These are phyloP conservation scores for Epinotia brunnichana DNA, from an alignment of 2,888 invertebrate genomes.

Conservation along the genomic window DNA sequence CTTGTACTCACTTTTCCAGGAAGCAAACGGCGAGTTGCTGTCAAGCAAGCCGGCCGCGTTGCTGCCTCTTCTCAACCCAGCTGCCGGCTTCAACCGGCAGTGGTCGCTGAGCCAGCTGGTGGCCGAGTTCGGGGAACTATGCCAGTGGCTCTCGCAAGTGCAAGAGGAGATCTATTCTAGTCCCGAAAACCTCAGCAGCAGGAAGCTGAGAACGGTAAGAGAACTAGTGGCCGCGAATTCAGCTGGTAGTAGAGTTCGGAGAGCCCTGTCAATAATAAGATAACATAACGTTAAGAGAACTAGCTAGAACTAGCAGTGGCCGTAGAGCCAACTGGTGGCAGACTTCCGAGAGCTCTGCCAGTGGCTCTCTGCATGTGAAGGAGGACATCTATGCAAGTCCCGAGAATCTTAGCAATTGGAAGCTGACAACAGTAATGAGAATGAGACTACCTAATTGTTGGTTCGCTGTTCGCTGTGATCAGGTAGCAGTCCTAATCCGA, in stretches of 20 bases:
- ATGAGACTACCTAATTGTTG: too few species aligned
- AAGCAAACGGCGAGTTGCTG: slow-evolving; percentile 89
- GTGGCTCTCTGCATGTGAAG: slow-evolving; percentile 90
- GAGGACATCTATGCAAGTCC: slow-evolving; percentile 90
- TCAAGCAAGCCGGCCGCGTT: slow-evolving; percentile 84
- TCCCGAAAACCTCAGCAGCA: slow-evolving; percentile 87
- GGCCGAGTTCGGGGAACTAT: slow-evolving; percentile 91
- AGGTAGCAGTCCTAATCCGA: too few species aligned
- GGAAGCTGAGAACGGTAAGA: slow-evolving; percentile 87
- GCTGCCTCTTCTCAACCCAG: slow-evolving; percentile 68
- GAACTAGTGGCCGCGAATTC: slow-evolving; percentile 88
- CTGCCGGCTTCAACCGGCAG: slow-evolving; percentile 77
- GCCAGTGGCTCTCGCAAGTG: slow-evolving; percentile 91
- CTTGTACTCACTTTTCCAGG: slow-evolving; percentile 76
- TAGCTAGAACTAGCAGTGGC: too few species aligned
- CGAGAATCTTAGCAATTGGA: slow-evolving; percentile 87
- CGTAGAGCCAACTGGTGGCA: too few species aligned
- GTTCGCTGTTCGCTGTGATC: too few species aligned
- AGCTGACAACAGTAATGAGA: slow-evolving; percentile 87
- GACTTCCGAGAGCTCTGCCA: too few species aligned
- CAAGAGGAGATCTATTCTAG: slow-evolving; percentile 90
- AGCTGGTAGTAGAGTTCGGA: slow-evolving; percentile 90
- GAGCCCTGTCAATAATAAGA: too few species aligned
- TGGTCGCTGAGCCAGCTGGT: slow-evolving; percentile 91
- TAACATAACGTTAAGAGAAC: too few species aligned